These are phyloP conservation scores for Acanthacorydalis orientalis DNA, from an alignment of 2,888 invertebrate genomes.

Conservation along the genomic window DNA sequence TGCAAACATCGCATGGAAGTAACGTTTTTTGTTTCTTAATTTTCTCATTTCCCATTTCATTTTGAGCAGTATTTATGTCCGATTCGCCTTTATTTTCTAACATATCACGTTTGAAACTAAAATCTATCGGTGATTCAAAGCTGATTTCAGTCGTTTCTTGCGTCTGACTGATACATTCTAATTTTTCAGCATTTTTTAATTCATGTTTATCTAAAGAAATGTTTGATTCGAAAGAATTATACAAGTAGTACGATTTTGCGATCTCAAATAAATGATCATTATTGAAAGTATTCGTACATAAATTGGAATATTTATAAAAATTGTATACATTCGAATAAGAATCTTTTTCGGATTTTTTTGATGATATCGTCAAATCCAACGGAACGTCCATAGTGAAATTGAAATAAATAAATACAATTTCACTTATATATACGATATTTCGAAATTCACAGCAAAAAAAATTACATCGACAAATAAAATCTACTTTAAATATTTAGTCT, in stretches of 20 bases:
- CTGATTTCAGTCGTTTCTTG: neutral
- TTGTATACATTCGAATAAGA: neutral
- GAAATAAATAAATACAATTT: no score
- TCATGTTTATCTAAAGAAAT: no score
- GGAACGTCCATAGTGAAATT: neutral
- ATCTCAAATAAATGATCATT: no score
- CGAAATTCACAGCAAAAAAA: no score
- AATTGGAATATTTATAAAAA: no score
- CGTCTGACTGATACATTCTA: neutral
- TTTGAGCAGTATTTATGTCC: neutral
- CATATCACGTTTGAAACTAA: neutral
- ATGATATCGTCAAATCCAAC: neutral
- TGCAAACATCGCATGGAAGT: slow-evolving; percentile 75
- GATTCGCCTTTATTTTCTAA: neutral
- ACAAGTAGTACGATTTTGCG: no score
- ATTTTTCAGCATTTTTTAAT: slow-evolving; percentile 4
- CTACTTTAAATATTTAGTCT: no score
- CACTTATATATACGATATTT: no score
- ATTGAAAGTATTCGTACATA: no score
- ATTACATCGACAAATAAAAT: no score
- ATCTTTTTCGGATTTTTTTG: neutral
- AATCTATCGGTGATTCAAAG: neutral
- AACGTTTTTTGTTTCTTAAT: slow-evolving; percentile 8
- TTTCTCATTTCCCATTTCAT: slow-evolving; percentile 4
- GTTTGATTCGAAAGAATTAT: no score